Conservation (phyloP, 2,888 invertebrate genomes). For the Rhagophthalmus giganteus region DNA sequence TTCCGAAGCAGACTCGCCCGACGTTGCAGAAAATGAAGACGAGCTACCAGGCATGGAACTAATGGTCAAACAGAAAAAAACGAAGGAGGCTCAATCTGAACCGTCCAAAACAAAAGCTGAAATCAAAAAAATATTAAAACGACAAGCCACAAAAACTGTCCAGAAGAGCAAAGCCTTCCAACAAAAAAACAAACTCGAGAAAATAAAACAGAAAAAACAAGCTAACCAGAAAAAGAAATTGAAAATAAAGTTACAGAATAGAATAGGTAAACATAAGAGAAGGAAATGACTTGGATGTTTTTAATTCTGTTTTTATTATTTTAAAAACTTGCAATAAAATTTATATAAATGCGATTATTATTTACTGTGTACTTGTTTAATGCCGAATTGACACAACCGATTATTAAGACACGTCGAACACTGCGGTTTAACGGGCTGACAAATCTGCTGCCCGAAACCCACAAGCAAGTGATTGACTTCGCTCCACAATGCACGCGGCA, state of each 20-base stretch:
- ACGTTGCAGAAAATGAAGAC: constrained; percentile 43
- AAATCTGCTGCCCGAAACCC: constrained; percentile 96
- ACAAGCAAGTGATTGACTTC: constrained; percentile 90
- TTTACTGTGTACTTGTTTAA: too few species aligned
- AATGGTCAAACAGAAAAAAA: constrained; percentile 45
- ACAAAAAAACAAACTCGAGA: constrained; percentile 72
- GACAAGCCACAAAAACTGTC: constrained; percentile 71
- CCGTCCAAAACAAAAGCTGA: constrained; percentile 64
- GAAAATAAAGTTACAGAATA: constrained; percentile 43
- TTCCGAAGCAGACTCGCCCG: constrained; percentile 42
- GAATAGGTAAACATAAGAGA: constrained; percentile 1
- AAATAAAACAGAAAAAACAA: constrained; percentile 70
- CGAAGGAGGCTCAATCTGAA: constrained; percentile 45
- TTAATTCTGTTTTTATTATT: too few species aligned
- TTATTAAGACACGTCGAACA: constrained; percentile 83
- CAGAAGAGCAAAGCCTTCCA: constrained; percentile 78
- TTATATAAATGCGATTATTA: too few species aligned
- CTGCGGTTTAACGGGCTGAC: constrained; percentile 79
- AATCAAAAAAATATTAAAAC: constrained; percentile 69
- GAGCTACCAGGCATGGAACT: constrained; percentile 59
- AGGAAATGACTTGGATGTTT: too few species aligned
- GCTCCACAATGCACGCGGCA: constrained; percentile 83
- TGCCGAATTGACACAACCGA: constrained; percentile 75
- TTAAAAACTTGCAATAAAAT: constrained; percentile 14
- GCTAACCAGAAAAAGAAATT: constrained; percentile 57